Evolutionary conservation across 1,140 invertebrate species (phyloP).

Genomic region (Drosophila paulistorum): DNA sequence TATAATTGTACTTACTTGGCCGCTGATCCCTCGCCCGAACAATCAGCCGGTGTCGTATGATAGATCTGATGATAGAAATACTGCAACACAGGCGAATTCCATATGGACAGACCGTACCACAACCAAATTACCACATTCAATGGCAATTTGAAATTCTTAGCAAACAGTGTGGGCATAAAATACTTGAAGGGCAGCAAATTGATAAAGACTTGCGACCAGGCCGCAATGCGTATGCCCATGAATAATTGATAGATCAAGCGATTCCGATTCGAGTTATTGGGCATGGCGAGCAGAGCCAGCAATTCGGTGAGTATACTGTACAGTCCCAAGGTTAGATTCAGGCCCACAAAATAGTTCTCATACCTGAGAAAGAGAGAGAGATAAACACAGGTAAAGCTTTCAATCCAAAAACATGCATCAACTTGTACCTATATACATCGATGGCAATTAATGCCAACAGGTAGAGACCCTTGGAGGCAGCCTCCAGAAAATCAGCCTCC

Average conservation of each 20-base stretch:
- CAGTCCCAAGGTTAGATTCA: constrained; percentile 74
- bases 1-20: constrained; percentile 58
- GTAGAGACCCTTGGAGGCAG: constrained; percentile 75
- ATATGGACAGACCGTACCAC: constrained; percentile 80
- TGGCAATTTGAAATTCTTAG: constrained; percentile 79
- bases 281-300: constrained; percentile 67
- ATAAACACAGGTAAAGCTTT: background rate
- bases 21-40: constrained; percentile 77
- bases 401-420: background rate
- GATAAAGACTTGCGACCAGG: constrained; percentile 76
- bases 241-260: constrained; percentile 74
- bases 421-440: constrained; percentile 71
- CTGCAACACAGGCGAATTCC: constrained; percentile 80
- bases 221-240: constrained; percentile 69
- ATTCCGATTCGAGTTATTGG: constrained; percentile 63
- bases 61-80: constrained; percentile 82
- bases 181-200: constrained; percentile 79
- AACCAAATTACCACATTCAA: constrained; percentile 77
- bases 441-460: constrained; percentile 67
- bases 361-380: constrained; percentile 50
- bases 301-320: constrained; percentile 76
- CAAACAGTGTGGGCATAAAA: constrained; percentile 77
- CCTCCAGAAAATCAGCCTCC: constrained; percentile 73
- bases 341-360: constrained; percentile 80
- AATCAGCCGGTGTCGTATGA: constrained; percentile 73